Conservation (phyloP, 2,113 vertebrate species). For the Talpa occidentalis region DNA sequence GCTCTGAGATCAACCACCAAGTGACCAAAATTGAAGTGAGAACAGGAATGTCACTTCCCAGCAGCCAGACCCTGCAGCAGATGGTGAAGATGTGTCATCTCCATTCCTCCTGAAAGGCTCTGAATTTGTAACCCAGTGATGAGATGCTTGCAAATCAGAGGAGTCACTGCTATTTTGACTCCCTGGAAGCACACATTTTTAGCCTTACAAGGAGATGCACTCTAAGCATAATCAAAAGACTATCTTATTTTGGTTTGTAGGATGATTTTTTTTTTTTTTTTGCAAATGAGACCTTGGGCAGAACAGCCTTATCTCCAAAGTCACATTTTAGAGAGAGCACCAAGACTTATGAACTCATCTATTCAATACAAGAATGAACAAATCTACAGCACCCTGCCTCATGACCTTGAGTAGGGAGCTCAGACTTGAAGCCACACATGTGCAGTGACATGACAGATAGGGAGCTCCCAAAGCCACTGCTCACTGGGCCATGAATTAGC, state of each 20-base stretch:
- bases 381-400: background rate
- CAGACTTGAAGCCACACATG: background rate
- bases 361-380: background rate
- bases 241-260: background rate
- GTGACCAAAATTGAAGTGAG: background rate
- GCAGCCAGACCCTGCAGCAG: background rate
- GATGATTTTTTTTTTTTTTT: slow-evolving; percentile 8
- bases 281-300: background rate
- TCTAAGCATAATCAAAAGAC: background rate
- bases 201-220: background rate
- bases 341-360: background rate
- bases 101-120: background rate
- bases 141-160: background rate
- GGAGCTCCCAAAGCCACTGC: background rate
- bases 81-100: background rate
- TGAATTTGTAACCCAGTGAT: background rate
- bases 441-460: background rate
- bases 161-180: background rate
- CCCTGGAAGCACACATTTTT: background rate
- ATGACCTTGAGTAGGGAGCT: background rate
- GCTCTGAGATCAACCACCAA: background rate
- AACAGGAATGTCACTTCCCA: background rate
- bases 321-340: background rate
- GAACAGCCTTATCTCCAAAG: background rate
- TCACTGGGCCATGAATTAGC: background rate